Evolutionary conservation across 1,140 invertebrate species (phyloP), one percentile per base, ranked within the genome.

Genomic region (Procambarus clarkii): DNA sequence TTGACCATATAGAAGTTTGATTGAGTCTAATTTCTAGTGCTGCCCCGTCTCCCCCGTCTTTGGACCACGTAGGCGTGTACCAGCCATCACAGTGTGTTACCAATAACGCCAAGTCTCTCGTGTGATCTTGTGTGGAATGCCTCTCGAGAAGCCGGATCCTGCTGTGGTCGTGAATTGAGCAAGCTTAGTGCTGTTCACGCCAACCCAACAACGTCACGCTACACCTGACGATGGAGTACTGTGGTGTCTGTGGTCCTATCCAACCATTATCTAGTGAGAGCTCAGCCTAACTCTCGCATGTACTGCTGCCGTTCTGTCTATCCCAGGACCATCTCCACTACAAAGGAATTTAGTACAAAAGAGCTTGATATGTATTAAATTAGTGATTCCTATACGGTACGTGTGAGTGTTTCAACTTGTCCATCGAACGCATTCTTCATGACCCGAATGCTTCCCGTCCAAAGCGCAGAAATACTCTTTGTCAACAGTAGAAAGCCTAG

Each of bases 1-100:
- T 93, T 58, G 91, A 93, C 77, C 86, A 92, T 92, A 91, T 92
- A 89, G 92, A 91, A 91, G 91, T 92, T 82, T 92, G 86, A 86
- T 83, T 44, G 83, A 83, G 71, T 77, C 54, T 91, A 91, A 74
- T 91, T n/a, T 54, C 79, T 91, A 91, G 60, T 76, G 69, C 34
- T 80, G 48, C 83, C 45, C 50, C 84, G 79, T 91, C 90, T 71
- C 90, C 78, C 45, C 54, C 45, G 78, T 79, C 85, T 50, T 64
- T 82, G 46, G 69, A 74, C 69, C 69, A 74, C 34, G 69, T 74
- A 74, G 69, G 69, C n/a, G 3, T 74, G 69, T 74, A 74, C 69
- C 69, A 34, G 69, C 69, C 69, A 21, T 74, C 69, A 74, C 69
- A n/a, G n/a, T 8, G 69, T 74, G 69, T 74, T 74, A 34, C 69